Base-by-base conservation (phyloP, 2,888 invertebrate species). In the Drosophila macrospina region DNA sequence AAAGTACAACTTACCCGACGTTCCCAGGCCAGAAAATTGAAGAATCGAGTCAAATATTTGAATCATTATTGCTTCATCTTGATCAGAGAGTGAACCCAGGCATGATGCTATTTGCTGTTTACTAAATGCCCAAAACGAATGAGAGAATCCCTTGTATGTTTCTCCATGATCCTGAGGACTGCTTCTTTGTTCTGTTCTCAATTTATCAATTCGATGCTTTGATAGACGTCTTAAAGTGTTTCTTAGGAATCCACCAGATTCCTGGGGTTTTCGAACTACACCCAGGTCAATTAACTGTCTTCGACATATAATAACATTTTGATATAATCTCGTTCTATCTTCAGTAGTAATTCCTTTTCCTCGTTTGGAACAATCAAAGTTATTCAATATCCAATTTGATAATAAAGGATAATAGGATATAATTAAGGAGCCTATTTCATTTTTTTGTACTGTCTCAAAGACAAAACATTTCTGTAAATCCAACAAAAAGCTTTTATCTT, bases 41-140 rank as follows among this genome's bases (percentile, higher is more conserved):
- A 98, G 94, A 89, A 98, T 96, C 42, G 95, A 94, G 92, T 97
- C 96, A 91, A 98, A 98, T 88, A 98, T 96, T 92, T 96, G 96
- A 81, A 97, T 92, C 89, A 97, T 96, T 11, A 96, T 94, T 78
- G 97, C 96, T 89, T 98, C 96, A 83, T 98, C 97, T 1, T 95
- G 95, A 91, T 98, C 98, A 54, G 96, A 95, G 69, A 98, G 94
- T 85, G 96, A 95, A 61, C 96, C 96, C 67, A 98, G 94, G 84
- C 96, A 96, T 92, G 98, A 97, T 2, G 95, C 94, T 60, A 98
- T 93, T 6, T 95, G 94, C 68, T 95, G 94, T 74, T 97, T 95
- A 87, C 96, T 96, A 93, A 98, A 98, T 41, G 97, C 96, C 98
- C 98, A 98, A 93, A 96, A 98, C 16, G 94, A 95, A 73, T 96